Evolutionary conservation across 2,888 invertebrate genomes (phyloP).

Genomic region (Gastrophysa polygoni): DNA sequence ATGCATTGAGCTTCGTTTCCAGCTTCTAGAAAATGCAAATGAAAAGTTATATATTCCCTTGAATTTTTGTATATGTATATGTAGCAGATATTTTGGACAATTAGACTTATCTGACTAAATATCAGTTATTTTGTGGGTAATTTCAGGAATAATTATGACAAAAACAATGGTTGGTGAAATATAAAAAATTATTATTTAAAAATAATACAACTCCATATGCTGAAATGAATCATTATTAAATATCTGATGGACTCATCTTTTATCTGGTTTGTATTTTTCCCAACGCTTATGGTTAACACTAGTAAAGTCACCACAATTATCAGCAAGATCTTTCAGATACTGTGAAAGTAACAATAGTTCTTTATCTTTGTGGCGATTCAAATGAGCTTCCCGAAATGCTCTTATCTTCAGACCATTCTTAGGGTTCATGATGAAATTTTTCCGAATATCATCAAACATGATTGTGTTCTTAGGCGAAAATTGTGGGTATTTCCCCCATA

Average conservation of each 20-base stretch:
- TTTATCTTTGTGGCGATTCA: slow-evolving; percentile 81
- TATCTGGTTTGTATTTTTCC: slow-evolving; percentile 76
- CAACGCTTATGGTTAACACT: slow-evolving; percentile 88
- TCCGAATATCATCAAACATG: slow-evolving; percentile 95
- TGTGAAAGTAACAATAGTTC: slow-evolving; percentile 82
- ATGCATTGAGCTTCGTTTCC: slow-evolving; percentile 57
- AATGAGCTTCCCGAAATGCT: slow-evolving; percentile 89
- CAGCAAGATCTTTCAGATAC: slow-evolving; percentile 83
- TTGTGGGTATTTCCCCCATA: slow-evolving; percentile 94
- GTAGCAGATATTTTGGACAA: slow-evolving; percentile 76
- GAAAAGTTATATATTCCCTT: slow-evolving; percentile 61
- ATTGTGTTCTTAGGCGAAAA: slow-evolving; percentile 92
- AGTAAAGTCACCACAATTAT: slow-evolving; percentile 80
- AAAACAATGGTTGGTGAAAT: too few relatives aligned
- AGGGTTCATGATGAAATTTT: slow-evolving; percentile 98
- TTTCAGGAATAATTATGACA: too few relatives aligned
- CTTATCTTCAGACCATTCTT: slow-evolving; percentile 89
- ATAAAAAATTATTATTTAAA: not conserved
- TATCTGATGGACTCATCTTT: slow-evolving; percentile 21
- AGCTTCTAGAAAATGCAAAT: slow-evolving; percentile 51
- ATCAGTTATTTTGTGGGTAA: too few relatives aligned
- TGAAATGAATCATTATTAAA: too few relatives aligned
- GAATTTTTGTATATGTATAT: slow-evolving; percentile 77
- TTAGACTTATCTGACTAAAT: slow-evolving; percentile 70
- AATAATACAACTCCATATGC: not conserved